Evolutionary conservation across 53 echinoderm and acorn worm genomes (phyloP).

Genomic region (Astropecten irregularis): DNA sequence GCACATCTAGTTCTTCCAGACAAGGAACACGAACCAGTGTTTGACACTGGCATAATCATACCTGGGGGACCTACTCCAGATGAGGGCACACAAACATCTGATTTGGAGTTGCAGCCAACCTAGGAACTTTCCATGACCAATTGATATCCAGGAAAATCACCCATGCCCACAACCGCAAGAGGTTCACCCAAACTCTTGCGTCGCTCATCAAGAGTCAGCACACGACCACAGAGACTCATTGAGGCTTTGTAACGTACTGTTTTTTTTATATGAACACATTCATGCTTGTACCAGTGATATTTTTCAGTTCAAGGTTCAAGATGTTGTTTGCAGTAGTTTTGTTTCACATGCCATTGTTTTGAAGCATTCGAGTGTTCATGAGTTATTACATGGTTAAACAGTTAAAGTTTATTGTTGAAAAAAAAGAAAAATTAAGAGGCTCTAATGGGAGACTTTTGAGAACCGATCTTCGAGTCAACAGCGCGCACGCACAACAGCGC

Average conservation of each 20-base stretch:
- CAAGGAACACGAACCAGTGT: background rate
- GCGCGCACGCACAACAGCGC: too few species aligned
- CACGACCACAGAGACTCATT: conserved; percentile 14
- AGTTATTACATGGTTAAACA: background rate
- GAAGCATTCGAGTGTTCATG: background rate
- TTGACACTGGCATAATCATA: too few species aligned
- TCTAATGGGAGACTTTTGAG: too few species aligned
- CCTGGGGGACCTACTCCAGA: background rate
- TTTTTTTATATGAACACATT: background rate
- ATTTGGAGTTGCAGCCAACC: background rate
- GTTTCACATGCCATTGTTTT: background rate
- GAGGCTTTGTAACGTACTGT: background rate
- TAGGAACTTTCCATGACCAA: background rate
- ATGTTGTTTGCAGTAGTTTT: background rate
- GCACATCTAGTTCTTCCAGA: background rate
- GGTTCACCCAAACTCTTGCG: background rate
- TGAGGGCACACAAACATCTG: background rate
- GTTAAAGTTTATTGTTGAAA: background rate
- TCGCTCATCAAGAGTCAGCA: conserved; percentile 5
- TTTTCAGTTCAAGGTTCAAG: background rate
- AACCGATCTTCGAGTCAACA: too few species aligned
- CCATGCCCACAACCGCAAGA: background rate
- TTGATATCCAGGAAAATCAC: background rate
- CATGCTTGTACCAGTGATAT: background rate
- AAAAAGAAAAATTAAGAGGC: background rate